Base-by-base conservation (phyloP, 2,888 invertebrate genomes). In the Laothoe populi region DNA sequence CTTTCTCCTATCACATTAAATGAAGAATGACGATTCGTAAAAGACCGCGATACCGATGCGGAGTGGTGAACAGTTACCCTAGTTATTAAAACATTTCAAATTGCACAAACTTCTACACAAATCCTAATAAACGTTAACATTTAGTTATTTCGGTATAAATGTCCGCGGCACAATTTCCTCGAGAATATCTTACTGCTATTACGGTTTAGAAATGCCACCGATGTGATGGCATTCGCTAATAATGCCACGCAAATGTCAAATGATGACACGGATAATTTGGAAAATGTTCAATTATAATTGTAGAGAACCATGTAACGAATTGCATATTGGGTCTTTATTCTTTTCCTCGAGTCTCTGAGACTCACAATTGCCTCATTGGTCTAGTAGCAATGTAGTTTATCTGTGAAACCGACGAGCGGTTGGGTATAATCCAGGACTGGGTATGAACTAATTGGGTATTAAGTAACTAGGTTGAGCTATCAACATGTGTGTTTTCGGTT, bases 161-260 rank as follows among this genome's bases (percentile, higher is more conserved):
- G 53, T 19, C 5, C 31, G 31, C n/a, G 53, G 19, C 53, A 53
- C 53, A 19, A 53, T 53, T 53, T 53, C 19, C 1, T 0, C 26
- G 48, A 48, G 26, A 13, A 38, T 13, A 38, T 38, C 38, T 38
- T 38, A 8, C 38, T 38, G 38, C 2, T 13, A 46, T 31, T 53
- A 53, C 31, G 31, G 31, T 16, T n/a, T 31, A 26, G 53, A 53
- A 53, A 53, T 53, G 53, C 35, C 53, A 53, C 8, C 31, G 16
- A 26, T 46, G 48, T 24, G 24, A 24, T 53, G 31, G 11, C 19
- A 53, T 53, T 53, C 53, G 19, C 10, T 35, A 53, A 48, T 48
- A 48, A 35, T 53, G 53, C 19, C 53, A 53, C 19, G 16, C 16
- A 53, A 53, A 53, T 53, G 53, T 53, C 53, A 19, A 16, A 21